These are phyloP conservation scores for Siphamia tubifer DNA, from an alignment of 2,113 vertebrate genomes.

Conservation along the genomic window DNA sequence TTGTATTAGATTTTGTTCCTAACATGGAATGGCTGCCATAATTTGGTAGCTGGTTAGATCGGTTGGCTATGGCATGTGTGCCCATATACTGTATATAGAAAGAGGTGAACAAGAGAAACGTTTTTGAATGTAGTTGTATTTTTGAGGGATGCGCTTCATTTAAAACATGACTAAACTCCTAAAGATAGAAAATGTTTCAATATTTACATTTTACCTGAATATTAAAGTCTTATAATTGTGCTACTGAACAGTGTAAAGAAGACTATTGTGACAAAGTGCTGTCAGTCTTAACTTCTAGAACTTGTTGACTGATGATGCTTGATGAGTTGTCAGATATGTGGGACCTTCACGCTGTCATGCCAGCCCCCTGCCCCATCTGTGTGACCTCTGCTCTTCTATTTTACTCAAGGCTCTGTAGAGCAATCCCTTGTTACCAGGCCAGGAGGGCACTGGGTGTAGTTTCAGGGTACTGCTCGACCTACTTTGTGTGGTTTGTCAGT, in stretches of 20 bases:
- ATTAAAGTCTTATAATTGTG: neutral
- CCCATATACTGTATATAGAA: neutral
- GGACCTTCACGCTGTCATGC: constrained; percentile 49
- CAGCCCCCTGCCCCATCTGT: constrained; percentile 4
- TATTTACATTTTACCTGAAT: neutral
- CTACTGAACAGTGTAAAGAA: constrained; percentile 5
- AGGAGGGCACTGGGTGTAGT: constrained; percentile 39
- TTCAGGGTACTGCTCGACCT: constrained; percentile 59
- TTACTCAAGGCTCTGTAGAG: constrained; percentile 23
- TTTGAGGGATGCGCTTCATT: neutral
- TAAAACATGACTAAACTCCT: neutral
- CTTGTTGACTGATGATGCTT: constrained; percentile 14
- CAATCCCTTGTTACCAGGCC: constrained; percentile 16
- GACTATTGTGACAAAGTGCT: constrained; percentile 30
- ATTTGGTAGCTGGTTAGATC: constrained; percentile 16
- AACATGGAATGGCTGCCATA: constrained; percentile 5
- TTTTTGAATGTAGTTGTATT: neutral
- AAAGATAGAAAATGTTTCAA: neutral
- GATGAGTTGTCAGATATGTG: constrained; percentile 57
- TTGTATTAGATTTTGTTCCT: constrained; percentile 32
- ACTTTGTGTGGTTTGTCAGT: constrained; percentile 52
- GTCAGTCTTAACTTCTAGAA: constrained; percentile 38
- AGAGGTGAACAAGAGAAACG: neutral
- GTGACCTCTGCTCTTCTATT: constrained; percentile 20
- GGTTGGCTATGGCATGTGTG: constrained; percentile 1